Evolutionary conservation across 1,140 invertebrate species (phyloP).

Genomic region (Heterodera schachtii): DNA sequence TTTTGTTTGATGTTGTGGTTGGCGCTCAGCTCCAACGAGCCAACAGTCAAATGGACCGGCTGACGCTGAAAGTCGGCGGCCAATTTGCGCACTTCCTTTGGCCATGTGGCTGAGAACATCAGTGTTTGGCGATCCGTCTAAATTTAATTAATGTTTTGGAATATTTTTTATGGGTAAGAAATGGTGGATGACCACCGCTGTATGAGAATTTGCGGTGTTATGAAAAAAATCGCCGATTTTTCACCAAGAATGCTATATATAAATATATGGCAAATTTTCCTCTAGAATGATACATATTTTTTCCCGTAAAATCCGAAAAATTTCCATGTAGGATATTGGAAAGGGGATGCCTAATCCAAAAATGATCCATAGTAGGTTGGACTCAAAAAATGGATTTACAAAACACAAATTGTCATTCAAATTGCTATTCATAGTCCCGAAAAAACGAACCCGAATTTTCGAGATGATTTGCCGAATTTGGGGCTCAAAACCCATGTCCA

Average conservation of each 20-base stretch:
- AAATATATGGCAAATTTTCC: too few relatives aligned
- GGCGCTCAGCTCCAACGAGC: constrained; percentile 71
- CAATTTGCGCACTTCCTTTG: constrained; percentile 87
- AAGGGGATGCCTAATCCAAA: too few relatives aligned
- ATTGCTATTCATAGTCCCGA: constrained; percentile 72
- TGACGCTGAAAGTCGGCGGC: constrained; percentile 90
- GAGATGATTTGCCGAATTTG: constrained; percentile 94
- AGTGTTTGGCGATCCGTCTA: constrained; percentile 86
- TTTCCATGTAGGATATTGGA: too few relatives aligned
- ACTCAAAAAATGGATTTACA: too few relatives aligned
- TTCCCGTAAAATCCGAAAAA: too few relatives aligned
- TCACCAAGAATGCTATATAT: too few relatives aligned
- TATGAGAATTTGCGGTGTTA: too few relatives aligned
- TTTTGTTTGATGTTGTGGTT: constrained; percentile 91
- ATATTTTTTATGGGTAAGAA: too few relatives aligned
- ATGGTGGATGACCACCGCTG: too few relatives aligned
- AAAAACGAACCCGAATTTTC: constrained; percentile 79
- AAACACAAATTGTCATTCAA: not conserved
- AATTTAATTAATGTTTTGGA: constrained; percentile 9
- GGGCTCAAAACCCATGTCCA: constrained; percentile 99
- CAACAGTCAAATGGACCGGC: constrained; percentile 91
- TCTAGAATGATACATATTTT: too few relatives aligned
- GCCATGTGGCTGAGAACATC: constrained; percentile 99
- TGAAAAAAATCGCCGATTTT: too few relatives aligned
- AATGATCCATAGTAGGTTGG: too few relatives aligned